phyloP scores from a whole-genome alignment of 2,888 invertebrate species.

The Diogma glabrata region DNA sequence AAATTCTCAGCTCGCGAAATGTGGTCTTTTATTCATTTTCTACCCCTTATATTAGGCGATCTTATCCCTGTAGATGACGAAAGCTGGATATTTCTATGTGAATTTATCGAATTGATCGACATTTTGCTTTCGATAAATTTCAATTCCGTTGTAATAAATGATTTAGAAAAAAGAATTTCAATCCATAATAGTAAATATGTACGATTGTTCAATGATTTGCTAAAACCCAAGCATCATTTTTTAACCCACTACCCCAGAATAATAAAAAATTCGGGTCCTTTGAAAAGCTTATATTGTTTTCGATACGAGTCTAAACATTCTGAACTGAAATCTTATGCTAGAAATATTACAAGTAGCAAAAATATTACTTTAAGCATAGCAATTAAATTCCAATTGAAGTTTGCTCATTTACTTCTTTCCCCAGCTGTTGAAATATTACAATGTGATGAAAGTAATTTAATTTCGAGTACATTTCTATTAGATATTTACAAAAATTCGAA shows the following conservation, averaged over 20 bases:
- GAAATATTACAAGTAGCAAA: neutral
- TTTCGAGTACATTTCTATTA: neutral
- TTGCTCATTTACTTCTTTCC: neutral
- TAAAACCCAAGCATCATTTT: constrained; percentile 10
- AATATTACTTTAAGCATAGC: neutral
- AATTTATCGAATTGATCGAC: constrained; percentile 6
- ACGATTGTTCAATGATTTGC: neutral
- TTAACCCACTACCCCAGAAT: constrained; percentile 3
- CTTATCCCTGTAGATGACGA: neutral
- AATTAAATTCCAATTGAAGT: neutral
- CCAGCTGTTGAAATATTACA: neutral
- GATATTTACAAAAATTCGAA: neutral
- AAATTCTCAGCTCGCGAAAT: constrained; percentile 8
- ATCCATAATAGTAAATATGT: constrained; percentile 4
- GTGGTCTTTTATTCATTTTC: constrained; percentile 5
- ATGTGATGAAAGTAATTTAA: neutral
- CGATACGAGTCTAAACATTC: constrained; percentile 8
- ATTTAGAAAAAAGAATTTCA: neutral
- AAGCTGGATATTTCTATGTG: constrained; percentile 1
- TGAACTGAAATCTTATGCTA: neutral
- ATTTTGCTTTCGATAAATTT: neutral
- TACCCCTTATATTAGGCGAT: constrained; percentile 7
- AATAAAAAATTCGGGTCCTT: constrained; percentile 7
- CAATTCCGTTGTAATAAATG: neutral
- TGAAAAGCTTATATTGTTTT: constrained; percentile 9